These are phyloP conservation scores for Anabacerthia variegaticeps DNA, from an alignment of 2,797 vertebrate genomes.

Conservation along the genomic window DNA sequence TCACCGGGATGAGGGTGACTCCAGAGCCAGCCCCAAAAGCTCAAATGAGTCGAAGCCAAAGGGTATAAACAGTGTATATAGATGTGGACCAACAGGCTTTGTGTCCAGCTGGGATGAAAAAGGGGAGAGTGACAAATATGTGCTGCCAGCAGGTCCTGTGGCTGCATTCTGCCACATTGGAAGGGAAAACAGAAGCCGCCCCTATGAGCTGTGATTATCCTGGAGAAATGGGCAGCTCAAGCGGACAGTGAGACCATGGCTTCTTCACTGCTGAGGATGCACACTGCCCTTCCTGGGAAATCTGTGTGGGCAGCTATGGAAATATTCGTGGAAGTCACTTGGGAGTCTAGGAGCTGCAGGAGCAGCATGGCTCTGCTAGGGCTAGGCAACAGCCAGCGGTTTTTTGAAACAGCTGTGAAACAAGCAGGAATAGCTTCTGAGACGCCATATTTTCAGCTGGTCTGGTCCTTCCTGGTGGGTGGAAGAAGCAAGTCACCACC, in stretches of 20 bases:
- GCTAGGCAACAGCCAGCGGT: neutral
- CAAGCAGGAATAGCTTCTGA: neutral
- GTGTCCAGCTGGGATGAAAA: neutral
- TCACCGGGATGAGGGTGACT: neutral
- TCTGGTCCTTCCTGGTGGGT: neutral
- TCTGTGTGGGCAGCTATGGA: slow-evolving; percentile 7
- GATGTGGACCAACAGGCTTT: neutral
- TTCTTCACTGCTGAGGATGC: neutral
- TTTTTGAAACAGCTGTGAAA: neutral
- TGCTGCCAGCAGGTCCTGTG: neutral
- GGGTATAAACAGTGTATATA: neutral
- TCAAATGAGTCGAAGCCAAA: neutral
- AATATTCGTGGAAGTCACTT: slow-evolving; percentile 1
- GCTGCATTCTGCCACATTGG: fast-evolving
- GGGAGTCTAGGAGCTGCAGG: slow-evolving; percentile 1
- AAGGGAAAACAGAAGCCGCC: neutral
- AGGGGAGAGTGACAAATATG: neutral
- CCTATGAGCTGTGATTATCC: neutral
- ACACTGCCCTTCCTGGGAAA: neutral
- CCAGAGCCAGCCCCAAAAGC: neutral
- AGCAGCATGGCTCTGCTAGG: neutral
- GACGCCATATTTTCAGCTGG: neutral
- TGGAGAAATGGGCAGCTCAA: neutral
- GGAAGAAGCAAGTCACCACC: neutral
- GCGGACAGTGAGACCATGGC: neutral